Base-by-base conservation (phyloP, 2,888 invertebrate genomes). In the Colostygia pectinataria region DNA sequence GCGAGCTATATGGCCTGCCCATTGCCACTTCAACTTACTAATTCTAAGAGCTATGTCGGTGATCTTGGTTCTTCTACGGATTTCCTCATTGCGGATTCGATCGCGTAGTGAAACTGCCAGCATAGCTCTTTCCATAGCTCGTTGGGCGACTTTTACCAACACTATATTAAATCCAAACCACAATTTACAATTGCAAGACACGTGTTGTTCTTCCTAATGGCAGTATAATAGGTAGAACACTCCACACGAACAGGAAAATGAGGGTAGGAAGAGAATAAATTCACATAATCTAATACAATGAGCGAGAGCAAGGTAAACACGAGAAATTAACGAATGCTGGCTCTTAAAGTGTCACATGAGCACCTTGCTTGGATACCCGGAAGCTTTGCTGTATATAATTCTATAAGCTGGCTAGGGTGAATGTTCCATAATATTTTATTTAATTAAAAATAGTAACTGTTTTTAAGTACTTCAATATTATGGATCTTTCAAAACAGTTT, bases 241-340 rank as follows among this genome's bases (percentile, higher is more conserved):
- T 52, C 55, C 20, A 54, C 38, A 39, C 49, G 46, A 32, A 33
- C 50, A 40, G 49, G 50, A 31, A 70, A 68, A 66, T 62, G 65
- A 51, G 56, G 58, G 61, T 63, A 59, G 66, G 64, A 62, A 63
- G 71, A 64, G 68, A 72, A 80, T 76, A 80, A 82, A 82, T 78
- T 76, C 74, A 65, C 73, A 72, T 77, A 81, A 83, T 82, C 77
- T 80, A 81, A 81, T 79, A 79, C 65, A 66, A 63, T 49, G 61
- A 53, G 54, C 51, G 72, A 74, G 78, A 71, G 74, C 71, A 72
- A 66, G 62, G 77, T 68, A 79, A 80, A 83, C 75, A 80, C 63
- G 65, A 66, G 68, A 74, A 81, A 85, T 84, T 84, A 85, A 82
- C 77, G 72, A 80, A 79, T 49, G 45, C 50, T 52, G 39, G 39